A percentile compares a stretch with the other conserved stretches of the same genome.
Evolutionary conservation across 2,797 vertebrate genomes (phyloP).

Genomic region (Stomatorhinus walkeri): DNA sequence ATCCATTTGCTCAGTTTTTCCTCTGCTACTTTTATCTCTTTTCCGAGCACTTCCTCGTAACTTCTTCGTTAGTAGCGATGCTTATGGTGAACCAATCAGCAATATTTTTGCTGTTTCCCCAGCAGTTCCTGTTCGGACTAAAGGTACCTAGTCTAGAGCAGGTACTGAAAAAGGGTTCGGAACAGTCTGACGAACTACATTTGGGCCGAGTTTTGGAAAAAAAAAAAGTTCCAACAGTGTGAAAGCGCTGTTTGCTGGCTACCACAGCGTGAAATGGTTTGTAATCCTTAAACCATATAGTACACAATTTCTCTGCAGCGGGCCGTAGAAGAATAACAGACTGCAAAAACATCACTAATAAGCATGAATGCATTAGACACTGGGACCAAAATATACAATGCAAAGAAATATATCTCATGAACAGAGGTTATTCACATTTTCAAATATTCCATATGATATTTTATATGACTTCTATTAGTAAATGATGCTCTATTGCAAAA

Average conservation of each 20-base stretch:
- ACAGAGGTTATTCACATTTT: not conserved
- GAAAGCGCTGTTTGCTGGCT: not conserved
- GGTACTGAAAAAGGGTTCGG: not conserved
- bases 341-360: not conserved
- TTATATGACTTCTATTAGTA: not conserved
- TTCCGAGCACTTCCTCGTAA: not conserved
- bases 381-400: not conserved
- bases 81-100: not conserved
- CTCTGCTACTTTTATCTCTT: not conserved
- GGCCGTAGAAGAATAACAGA: not conserved
- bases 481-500: not conserved
- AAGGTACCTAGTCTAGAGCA: not conserved
- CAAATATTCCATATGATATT: not conserved
- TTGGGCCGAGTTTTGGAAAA: too few relatives aligned
- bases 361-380: not conserved
- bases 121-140: not conserved
- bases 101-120: not conserved
- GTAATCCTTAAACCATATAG: not conserved
- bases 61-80: not conserved
- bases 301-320: not conserved
- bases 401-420: not conserved
- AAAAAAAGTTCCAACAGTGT: not conserved
- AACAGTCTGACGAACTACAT: not conserved
- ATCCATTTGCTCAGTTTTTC: not conserved
- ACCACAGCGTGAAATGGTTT: not conserved